These are phyloP conservation scores for Manis crassicaudata DNA, from an alignment of 2,797 vertebrate species.

Conservation along the genomic window DNA sequence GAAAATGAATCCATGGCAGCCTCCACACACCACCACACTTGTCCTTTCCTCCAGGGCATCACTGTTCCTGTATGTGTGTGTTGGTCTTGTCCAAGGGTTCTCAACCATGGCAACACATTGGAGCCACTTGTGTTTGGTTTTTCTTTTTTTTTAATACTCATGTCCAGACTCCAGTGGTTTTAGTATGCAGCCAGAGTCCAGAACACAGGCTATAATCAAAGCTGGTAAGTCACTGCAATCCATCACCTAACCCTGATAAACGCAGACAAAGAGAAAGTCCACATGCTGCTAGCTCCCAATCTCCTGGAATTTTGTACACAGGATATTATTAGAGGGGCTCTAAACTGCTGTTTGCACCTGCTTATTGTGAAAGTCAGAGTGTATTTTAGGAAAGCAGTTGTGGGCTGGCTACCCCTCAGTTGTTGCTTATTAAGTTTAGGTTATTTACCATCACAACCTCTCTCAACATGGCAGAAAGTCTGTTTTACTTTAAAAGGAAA, in stretches of 20 bases:
- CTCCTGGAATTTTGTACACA: background rate
- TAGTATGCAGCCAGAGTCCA: background rate
- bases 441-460: slow-evolving; percentile 22
- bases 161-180: background rate
- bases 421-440: slow-evolving; percentile 36
- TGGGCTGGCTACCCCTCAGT: slow-evolving; percentile 18
- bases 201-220: background rate
- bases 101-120: background rate
- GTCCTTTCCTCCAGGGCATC: rapidly evolving
- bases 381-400: slow-evolving; percentile 24
- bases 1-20: background rate
- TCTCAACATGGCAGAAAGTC: background rate
- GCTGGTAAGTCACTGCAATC: background rate
- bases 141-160: background rate
- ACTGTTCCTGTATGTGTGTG: background rate
- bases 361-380: background rate
- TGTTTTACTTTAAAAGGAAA: slow-evolving; percentile 47
- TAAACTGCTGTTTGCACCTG: background rate
- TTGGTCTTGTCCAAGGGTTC: background rate
- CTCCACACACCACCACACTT: background rate
- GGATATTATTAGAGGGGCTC: slow-evolving; percentile 24
- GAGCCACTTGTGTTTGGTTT: background rate
- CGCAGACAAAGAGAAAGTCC: background rate
- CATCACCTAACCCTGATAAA: background rate
- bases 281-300: no score